phyloP scores from a whole-genome alignment of 2,888 invertebrate genomes.

The Tenthredo mesomela region DNA sequence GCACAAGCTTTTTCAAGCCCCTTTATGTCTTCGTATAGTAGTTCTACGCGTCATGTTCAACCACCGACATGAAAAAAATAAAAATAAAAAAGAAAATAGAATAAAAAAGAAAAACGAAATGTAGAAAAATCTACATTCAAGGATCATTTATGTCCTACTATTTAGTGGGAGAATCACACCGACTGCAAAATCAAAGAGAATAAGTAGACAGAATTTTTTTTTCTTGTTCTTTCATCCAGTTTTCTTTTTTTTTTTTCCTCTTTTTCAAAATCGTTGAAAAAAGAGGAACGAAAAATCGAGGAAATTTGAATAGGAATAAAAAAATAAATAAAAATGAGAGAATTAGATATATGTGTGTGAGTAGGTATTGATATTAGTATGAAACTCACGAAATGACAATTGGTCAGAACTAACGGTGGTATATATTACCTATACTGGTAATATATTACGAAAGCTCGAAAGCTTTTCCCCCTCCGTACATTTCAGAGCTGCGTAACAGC shows the following conservation, averaged over 20 bases:
- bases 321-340: too few relatives aligned
- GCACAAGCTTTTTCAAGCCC: not conserved
- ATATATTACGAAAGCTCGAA: conserved; percentile 15
- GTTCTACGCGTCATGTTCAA: not conserved
- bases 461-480: not conserved
- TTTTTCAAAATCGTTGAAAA: too few relatives aligned
- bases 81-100: not conserved
- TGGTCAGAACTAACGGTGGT: conserved; percentile 63
- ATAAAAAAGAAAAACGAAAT: too few relatives aligned
- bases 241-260: too few relatives aligned
- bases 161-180: not conserved
- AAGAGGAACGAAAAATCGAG: too few relatives aligned
- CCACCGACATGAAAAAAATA: not conserved
- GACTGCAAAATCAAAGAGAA: too few relatives aligned
- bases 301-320: too few relatives aligned
- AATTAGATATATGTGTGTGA: not conserved
- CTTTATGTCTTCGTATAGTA: not conserved
- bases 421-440: not conserved
- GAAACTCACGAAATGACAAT: conserved; percentile 70
- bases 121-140: too few relatives aligned
- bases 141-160: too few relatives aligned
- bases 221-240: too few relatives aligned
- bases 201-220: too few relatives aligned
- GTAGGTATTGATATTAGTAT: conserved; percentile 64
- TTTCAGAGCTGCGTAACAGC: not conserved